phyloP scores from a whole-genome alignment of 2,888 invertebrate species.

The Chrysolina haemoptera region DNA sequence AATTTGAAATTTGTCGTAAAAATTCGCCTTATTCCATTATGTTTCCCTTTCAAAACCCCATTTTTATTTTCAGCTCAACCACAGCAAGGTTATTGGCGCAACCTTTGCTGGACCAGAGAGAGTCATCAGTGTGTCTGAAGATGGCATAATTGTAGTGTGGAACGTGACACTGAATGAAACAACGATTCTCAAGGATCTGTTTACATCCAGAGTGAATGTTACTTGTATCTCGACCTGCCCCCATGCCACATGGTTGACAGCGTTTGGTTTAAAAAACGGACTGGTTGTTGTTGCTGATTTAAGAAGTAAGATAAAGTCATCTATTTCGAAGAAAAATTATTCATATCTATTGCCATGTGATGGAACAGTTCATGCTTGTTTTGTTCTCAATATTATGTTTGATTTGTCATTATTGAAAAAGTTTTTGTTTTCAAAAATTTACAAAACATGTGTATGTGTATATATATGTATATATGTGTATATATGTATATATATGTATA shows the following conservation, averaged over 20 bases:
- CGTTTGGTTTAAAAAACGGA: constrained; percentile 75
- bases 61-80: constrained; percentile 41
- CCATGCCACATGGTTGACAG: constrained; percentile 72
- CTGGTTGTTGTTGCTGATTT: constrained; percentile 70
- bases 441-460: too few species aligned
- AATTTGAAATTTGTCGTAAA: constrained; percentile 10
- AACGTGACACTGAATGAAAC: constrained; percentile 71
- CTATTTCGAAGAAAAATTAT: too few species aligned
- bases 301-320: constrained; percentile 63
- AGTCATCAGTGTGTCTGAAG: constrained; percentile 71
- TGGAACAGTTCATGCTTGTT: too few species aligned
- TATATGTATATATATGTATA: too few species aligned
- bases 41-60: neutral
- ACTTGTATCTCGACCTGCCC: constrained; percentile 75
- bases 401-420: too few species aligned
- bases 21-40: neutral
- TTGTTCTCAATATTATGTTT: too few species aligned
- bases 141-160: constrained; percentile 73
- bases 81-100: constrained; percentile 69
- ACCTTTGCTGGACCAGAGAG: constrained; percentile 69
- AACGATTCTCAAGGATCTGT: constrained; percentile 63
- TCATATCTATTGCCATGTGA: too few species aligned
- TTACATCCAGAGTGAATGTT: constrained; percentile 69
- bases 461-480: too few species aligned
- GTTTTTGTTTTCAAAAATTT: too few species aligned